Conservation (phyloP, 2,797 vertebrate species). For the Forpus xanthops region DNA sequence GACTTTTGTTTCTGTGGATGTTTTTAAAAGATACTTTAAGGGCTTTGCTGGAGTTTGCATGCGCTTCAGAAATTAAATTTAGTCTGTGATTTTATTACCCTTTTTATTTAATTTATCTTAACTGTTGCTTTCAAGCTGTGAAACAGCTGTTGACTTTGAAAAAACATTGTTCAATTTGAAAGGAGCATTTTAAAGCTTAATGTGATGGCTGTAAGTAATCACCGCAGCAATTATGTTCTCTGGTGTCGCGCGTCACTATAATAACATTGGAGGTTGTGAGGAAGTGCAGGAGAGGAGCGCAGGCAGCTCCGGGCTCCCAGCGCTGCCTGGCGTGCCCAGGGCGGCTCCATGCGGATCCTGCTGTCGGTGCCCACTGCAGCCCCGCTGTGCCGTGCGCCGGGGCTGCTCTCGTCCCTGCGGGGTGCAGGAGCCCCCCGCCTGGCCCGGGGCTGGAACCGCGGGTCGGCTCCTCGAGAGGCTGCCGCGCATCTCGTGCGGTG, state of each 20-base stretch:
- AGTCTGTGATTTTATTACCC: conserved; percentile 80
- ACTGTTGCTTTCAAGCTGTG: conserved; percentile 81
- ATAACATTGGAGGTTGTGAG: background rate
- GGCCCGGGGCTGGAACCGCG: background rate
- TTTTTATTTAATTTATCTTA: conserved; percentile 85
- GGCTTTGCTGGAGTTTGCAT: conserved; percentile 56
- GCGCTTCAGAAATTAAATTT: conserved; percentile 79
- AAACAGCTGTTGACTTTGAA: conserved; percentile 82
- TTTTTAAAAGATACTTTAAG: conserved; percentile 71
- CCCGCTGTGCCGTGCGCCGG: background rate
- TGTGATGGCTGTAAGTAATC: conserved; percentile 77
- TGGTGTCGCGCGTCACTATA: background rate
- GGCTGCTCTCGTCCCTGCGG: background rate
- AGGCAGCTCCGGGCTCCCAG: background rate
- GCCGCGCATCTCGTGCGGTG: background rate
- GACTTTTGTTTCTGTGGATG: conserved; percentile 64
- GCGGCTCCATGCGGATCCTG: background rate
- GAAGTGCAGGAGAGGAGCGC: background rate
- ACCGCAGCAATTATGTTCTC: conserved; percentile 61
- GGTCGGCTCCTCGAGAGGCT: background rate
- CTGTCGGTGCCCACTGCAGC: background rate
- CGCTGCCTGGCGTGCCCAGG: background rate
- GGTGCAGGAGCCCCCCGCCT: background rate
- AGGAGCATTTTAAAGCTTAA: conserved; percentile 76
- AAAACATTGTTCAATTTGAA: conserved; percentile 82